Evolutionary conservation across 2,888 invertebrate species (phyloP).

Genomic region (Elmis aenea): DNA sequence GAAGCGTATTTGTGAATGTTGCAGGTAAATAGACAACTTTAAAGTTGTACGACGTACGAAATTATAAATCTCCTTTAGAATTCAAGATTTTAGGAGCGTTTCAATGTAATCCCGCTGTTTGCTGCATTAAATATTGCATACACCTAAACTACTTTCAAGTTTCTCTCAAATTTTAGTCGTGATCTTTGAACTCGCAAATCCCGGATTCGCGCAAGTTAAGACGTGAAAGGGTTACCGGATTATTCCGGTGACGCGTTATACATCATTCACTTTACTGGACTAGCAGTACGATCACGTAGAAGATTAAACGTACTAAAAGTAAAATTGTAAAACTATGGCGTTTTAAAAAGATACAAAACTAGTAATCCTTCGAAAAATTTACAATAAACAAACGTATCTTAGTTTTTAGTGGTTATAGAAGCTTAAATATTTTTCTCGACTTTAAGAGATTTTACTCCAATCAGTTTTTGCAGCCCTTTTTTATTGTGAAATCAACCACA

Average conservation of each 20-base stretch:
- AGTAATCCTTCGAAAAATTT: no score
- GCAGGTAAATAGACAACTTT: no score
- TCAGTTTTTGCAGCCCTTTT: no score
- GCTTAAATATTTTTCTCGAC: no score
- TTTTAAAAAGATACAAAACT: no score
- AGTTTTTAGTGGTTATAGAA: no score
- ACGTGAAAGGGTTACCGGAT: conserved; percentile 24
- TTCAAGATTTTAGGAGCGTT: conserved; percentile 22
- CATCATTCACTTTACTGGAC: conserved; percentile 28
- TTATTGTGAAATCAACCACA: no score
- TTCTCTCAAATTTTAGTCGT: conserved; percentile 31
- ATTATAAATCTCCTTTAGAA: conserved; percentile 18
- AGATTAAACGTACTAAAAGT: conserved; percentile 7
- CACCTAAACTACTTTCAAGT: conserved; percentile 39
- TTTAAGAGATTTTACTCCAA: no score
- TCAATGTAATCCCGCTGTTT: conserved; percentile 39
- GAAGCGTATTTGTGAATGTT: no score
- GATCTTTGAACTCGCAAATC: conserved; percentile 29
- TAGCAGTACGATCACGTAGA: conserved; percentile 17
- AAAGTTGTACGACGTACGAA: no score
- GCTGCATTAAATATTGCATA: conserved; percentile 44
- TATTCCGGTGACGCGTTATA: conserved; percentile 28
- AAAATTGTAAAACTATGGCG: no score
- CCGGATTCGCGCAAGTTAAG: conserved; percentile 20
- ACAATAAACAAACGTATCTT: no score